Base-by-base conservation (phyloP, 2,888 invertebrate genomes). In the Oligia fasciuncula region DNA sequence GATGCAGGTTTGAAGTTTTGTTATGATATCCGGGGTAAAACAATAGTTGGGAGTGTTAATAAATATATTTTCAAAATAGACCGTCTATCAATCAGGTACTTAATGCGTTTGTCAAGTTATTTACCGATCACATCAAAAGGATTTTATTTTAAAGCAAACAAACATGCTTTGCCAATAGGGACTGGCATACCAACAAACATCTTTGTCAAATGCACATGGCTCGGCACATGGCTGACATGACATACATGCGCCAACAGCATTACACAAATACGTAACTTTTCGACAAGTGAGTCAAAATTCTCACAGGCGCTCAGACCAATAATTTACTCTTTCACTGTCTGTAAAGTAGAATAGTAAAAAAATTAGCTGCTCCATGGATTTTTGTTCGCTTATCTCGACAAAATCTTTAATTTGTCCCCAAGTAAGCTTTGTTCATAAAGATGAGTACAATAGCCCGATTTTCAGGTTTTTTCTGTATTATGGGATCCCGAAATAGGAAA, bases 291-390 rank as follows among this genome's bases (percentile, higher is more conserved):
- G 35, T 54, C 11, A 62, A 6, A 43, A 68, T 51, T 46, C 46
- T 77, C 19, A 35, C 77, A 66, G 65, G 77, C 77, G 77, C 76
- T 76, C 1, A n/a, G 43, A 43, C 1, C 5, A 29, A 19, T 60
- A n/a, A n/a, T n/a, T 14, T n/a, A 60, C 13, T 14, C n/a, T n/a
- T 60, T 60, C 5, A 62, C 29, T 49, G 8, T 19, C 19, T 13
- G 17, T 3, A 0, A 17, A 23, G 5, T 35, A 35, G 11, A 35
- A 35, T 54, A 19, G 49, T 49, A 49, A 49, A 14, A 49, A 14
- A 49, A 49, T 14, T 14, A 49, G 4, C 14, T 49, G 13, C 49
- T 49, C 49, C 13, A 13, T 49, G 13, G 3, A 46, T 49, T 49
- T 13, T 13, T 49, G 13, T 49, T 49, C 13, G 49, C 49, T 0